phyloP scores from a whole-genome alignment of 2,888 invertebrate species.

The Aelia acuminata region DNA sequence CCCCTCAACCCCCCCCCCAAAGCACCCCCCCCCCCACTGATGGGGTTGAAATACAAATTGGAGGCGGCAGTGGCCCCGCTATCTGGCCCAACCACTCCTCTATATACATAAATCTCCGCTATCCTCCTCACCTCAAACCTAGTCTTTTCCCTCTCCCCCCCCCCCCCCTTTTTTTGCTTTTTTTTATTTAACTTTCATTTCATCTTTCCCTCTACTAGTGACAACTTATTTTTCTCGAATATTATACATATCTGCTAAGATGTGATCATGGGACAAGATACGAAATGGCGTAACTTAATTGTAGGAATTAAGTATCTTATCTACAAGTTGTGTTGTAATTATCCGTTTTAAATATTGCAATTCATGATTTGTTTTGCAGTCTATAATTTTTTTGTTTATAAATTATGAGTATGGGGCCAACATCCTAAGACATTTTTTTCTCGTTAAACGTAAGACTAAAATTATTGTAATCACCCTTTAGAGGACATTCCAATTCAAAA shows the following conservation, averaged over 20 bases:
- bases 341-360: too few relatives aligned
- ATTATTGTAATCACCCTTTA: too few relatives aligned
- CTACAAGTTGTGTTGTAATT: too few relatives aligned
- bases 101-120: slow-evolving; percentile 47
- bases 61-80: slow-evolving; percentile 2
- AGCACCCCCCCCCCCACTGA: not conserved
- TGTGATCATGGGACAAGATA: not conserved
- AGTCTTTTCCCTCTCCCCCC: not conserved
- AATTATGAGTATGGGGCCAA: too few relatives aligned
- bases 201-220: slow-evolving; percentile 1
- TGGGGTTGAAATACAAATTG: slow-evolving; percentile 57
- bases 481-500: too few relatives aligned
- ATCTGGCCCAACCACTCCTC: slow-evolving; percentile 50
- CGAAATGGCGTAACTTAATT: not conserved
- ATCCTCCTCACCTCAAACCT: slow-evolving; percentile 36
- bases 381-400: too few relatives aligned
- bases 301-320: not conserved
- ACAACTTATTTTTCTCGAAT: not conserved
- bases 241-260: not conserved
- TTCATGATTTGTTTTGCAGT: too few relatives aligned
- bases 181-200: slow-evolving; percentile 19
- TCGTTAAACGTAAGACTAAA: too few relatives aligned
- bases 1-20: not conserved
- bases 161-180: not conserved
- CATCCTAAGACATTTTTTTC: too few relatives aligned